Conservation (phyloP, 2,797 vertebrate genomes). For the Hydrolagus colliei region DNA sequence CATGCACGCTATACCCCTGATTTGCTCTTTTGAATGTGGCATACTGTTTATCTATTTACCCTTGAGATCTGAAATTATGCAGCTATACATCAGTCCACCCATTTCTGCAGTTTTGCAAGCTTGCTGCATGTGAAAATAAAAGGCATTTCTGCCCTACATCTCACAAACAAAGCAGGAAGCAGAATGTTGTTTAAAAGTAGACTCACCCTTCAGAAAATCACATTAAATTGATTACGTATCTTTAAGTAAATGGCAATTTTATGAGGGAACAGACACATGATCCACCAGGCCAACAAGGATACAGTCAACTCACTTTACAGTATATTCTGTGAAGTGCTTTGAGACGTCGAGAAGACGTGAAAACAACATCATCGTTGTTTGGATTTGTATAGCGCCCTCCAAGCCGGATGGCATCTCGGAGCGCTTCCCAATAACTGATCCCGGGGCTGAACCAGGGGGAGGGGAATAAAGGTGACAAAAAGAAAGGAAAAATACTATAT, state of each 20-base stretch:
- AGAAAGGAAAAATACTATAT: too few relatives aligned
- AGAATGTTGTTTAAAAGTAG: not conserved
- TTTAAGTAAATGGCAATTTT: not conserved
- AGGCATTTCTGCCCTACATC: not conserved
- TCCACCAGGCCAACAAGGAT: not conserved
- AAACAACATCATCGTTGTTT: too few relatives aligned
- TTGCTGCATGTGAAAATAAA: not conserved
- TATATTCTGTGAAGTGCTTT: too few relatives aligned
- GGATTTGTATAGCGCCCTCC: too few relatives aligned
- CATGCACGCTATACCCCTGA: not conserved
- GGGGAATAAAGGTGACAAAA: too few relatives aligned
- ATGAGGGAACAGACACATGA: not conserved
- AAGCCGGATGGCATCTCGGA: too few relatives aligned
- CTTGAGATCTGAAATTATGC: not conserved
- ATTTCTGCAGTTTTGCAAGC: not conserved
- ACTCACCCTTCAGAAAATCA: not conserved
- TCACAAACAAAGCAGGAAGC: not conserved
- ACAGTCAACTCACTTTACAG: too few relatives aligned
- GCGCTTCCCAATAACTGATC: too few relatives aligned
- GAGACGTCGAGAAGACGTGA: too few relatives aligned
- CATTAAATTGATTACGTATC: not conserved
- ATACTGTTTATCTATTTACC: not conserved
- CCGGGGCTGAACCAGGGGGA: too few relatives aligned
- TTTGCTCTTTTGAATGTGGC: not conserved
- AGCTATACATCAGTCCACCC: constrained; percentile 7